These are phyloP conservation scores for Setipinna tenuifilis DNA, from an alignment of 2,797 vertebrate species.

Conservation along the genomic window DNA sequence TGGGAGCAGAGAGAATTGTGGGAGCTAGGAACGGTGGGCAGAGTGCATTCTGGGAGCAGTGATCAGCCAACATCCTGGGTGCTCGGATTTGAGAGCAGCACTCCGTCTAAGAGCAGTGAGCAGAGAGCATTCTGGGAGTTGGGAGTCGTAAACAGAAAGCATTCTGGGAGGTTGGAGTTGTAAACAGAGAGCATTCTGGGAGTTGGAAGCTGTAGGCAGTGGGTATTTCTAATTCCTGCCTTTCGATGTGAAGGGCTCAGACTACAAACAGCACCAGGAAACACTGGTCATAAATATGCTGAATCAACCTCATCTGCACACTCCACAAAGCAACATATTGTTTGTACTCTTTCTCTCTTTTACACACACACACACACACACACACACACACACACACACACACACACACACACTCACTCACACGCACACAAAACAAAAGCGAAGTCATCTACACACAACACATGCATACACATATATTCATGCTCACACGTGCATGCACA, in stretches of 20 bases:
- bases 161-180: not conserved
- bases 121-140: not conserved
- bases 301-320: not conserved
- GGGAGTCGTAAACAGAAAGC: not conserved
- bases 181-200: not conserved
- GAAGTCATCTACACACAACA: too few relatives aligned
- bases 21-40: too few relatives aligned
- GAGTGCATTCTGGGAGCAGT: too few relatives aligned
- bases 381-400: conserved; percentile 30
- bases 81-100: too few relatives aligned
- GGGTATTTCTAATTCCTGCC: too few relatives aligned
- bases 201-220: not conserved
- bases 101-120: too few relatives aligned
- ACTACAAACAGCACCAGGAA: not conserved
- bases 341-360: too few relatives aligned
- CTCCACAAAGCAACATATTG: not conserved
- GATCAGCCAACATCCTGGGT: too few relatives aligned
- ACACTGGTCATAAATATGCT: not conserved
- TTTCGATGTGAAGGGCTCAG: too few relatives aligned
- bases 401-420: conserved; percentile 24
- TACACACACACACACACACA: conserved; percentile 31
- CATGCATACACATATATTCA: too few relatives aligned
- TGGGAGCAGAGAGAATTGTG: too few relatives aligned
- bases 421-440: conserved; percentile 14
- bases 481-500: too few relatives aligned